Percentiles rank a stretch among this genome's conserved stretches.
These are phyloP conservation scores for Spheniscus mendiculus DNA, from an alignment of 2,113 vertebrate genomes.

Conservation along the genomic window DNA sequence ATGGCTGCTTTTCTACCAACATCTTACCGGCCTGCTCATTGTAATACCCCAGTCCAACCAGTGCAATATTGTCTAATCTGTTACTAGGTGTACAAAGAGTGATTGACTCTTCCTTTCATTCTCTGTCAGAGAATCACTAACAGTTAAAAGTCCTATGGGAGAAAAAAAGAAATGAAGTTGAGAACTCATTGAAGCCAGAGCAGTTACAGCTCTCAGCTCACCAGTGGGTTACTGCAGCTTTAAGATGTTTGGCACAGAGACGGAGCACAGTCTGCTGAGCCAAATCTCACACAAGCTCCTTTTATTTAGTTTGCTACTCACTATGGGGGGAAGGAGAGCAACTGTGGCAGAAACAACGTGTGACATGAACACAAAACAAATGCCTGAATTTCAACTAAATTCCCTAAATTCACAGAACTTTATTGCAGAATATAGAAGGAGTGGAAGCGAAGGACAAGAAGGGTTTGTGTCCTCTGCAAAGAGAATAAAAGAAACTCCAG, in stretches of 20 bases:
- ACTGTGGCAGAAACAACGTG: constrained; percentile 54
- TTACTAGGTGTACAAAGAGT: not conserved
- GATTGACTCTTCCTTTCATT: rapidly evolving
- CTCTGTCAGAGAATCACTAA: not conserved
- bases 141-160: not conserved
- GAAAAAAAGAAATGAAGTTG: not conserved
- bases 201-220: not conserved
- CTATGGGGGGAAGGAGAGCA: constrained; percentile 15
- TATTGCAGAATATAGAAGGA: not conserved
- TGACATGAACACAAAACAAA: constrained; percentile 54
- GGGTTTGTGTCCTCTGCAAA: not conserved
- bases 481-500: not conserved
- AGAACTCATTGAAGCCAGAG: not conserved
- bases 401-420: not conserved
- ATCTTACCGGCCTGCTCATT: rapidly evolving
- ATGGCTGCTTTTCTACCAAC: not conserved
- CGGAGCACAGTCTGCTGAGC: not conserved
- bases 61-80: rapidly evolving
- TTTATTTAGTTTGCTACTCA: constrained; percentile 13
- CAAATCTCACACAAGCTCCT: constrained; percentile 53
- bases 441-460: not conserved
- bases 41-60: not conserved
- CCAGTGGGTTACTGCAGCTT: not conserved
- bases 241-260: constrained; percentile 11
- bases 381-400: not conserved